Evolutionary conservation across 2,113 vertebrate genomes (phyloP).

Genomic region (Vulpes lagopus): DNA sequence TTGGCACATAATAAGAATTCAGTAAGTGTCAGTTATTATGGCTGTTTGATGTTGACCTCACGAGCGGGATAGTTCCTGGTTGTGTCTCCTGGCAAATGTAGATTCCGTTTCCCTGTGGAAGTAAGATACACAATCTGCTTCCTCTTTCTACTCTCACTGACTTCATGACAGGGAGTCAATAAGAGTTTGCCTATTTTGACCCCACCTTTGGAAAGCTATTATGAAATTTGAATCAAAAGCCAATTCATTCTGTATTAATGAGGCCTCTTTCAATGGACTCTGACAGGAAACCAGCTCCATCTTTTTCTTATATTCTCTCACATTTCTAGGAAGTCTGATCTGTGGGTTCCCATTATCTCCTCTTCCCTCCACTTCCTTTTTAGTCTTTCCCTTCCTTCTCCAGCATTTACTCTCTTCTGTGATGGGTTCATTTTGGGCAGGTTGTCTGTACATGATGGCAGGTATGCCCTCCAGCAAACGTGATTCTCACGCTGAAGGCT

Average conservation of each 20-base stretch:
- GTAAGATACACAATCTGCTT: not conserved
- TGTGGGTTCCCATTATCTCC: not conserved
- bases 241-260: slow-evolving; percentile 25
- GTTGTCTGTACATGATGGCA: not conserved
- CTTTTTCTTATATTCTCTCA: not conserved
- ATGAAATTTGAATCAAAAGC: slow-evolving; percentile 22
- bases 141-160: not conserved
- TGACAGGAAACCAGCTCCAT: not conserved
- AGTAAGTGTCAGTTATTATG: not conserved
- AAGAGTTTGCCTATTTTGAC: not conserved
- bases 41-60: not conserved
- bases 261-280: not conserved
- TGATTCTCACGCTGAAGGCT: not conserved
- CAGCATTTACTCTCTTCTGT: not conserved
- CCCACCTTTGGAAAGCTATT: slow-evolving; percentile 19
- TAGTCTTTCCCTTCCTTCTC: not conserved
- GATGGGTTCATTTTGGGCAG: not conserved
- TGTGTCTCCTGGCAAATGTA: not conserved
- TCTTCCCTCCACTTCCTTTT: not conserved
- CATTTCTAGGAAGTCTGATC: not conserved
- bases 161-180: not conserved
- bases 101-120: not conserved
- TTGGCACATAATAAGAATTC: not conserved
- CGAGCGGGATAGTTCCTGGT: not conserved
- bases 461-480: not conserved